Percentiles rank a stretch among this genome's conserved stretches.
Conservation (phyloP, 2,888 invertebrate genomes). For the Pheosia tremula region DNA sequence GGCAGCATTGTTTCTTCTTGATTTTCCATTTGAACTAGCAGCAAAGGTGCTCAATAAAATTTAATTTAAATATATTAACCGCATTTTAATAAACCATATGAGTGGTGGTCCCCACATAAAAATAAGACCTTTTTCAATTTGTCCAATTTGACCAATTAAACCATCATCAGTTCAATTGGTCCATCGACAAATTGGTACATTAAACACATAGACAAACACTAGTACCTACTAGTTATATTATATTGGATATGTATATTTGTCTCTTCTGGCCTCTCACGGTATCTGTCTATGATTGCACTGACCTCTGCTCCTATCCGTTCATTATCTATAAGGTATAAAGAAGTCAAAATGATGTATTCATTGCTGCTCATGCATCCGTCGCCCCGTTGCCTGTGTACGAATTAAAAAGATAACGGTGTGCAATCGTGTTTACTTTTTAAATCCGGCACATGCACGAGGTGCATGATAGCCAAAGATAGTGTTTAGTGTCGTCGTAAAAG, state of each 20-base stretch:
- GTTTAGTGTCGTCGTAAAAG: slow-evolving; percentile 18
- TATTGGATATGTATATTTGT: slow-evolving; percentile 62
- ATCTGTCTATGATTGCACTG: slow-evolving; percentile 78
- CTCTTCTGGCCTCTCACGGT: slow-evolving; percentile 59
- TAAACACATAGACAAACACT: slow-evolving; percentile 37
- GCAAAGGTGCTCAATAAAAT: too few relatives aligned
- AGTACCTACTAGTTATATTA: slow-evolving; percentile 42
- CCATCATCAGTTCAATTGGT: background rate
- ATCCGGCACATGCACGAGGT: slow-evolving; percentile 19
- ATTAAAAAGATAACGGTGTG: slow-evolving; percentile 39
- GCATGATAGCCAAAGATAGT: slow-evolving; percentile 24
- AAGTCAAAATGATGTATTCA: slow-evolving; percentile 72
- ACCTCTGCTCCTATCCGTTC: slow-evolving; percentile 68
- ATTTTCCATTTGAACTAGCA: too few relatives aligned
- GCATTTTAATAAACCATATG: background rate
- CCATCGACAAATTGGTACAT: slow-evolving; percentile 3
- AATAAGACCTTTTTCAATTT: background rate
- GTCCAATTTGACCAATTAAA: background rate
- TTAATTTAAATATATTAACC: too few relatives aligned
- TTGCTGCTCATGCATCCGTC: slow-evolving; percentile 53
- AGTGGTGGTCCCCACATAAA: background rate
- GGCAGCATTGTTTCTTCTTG: too few relatives aligned
- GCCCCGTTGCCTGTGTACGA: slow-evolving; percentile 44
- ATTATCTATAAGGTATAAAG: slow-evolving; percentile 77
- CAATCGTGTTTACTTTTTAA: slow-evolving; percentile 15